Evolutionary conservation across 2,888 invertebrate species (phyloP).

Genomic region (Mesoligia furuncula): DNA sequence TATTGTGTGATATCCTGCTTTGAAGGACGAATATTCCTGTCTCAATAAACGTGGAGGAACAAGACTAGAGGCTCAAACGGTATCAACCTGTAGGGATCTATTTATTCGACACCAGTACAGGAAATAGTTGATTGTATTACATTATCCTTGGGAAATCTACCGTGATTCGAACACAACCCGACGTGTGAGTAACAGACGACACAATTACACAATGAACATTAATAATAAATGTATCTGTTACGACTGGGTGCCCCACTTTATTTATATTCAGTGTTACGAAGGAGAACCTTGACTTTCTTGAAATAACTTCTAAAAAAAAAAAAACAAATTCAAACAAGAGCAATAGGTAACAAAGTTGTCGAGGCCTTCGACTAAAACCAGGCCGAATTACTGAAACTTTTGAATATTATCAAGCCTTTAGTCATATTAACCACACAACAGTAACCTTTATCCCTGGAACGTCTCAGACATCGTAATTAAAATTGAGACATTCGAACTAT

Average conservation of each 20-base stretch:
- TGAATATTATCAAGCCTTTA: background rate
- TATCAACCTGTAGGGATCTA: constrained; percentile 69
- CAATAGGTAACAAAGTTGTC: background rate
- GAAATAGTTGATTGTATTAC: constrained; percentile 67
- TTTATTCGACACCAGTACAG: constrained; percentile 70
- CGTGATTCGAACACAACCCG: constrained; percentile 60
- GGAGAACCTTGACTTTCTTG: constrained; percentile 28
- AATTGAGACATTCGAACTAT: constrained; percentile 50
- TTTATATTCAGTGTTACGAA: constrained; percentile 25
- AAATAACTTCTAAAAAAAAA: background rate
- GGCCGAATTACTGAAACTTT: constrained; percentile 10
- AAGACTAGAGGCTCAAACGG: constrained; percentile 68
- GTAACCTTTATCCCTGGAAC: background rate
- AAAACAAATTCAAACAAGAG: constrained; percentile 14
- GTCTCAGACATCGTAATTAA: constrained; percentile 23
- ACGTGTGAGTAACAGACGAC: constrained; percentile 48
- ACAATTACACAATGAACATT: constrained; percentile 43
- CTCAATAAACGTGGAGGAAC: constrained; percentile 77
- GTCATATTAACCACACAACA: background rate
- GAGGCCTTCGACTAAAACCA: background rate
- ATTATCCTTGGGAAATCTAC: constrained; percentile 63
- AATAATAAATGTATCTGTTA: constrained; percentile 43
- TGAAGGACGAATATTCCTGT: constrained; percentile 84
- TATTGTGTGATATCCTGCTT: constrained; percentile 83
- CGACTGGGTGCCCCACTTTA: constrained; percentile 31